These are phyloP conservation scores for Drosophila peninsularis DNA, from an alignment of 2,888 invertebrate species.

Conservation along the genomic window DNA sequence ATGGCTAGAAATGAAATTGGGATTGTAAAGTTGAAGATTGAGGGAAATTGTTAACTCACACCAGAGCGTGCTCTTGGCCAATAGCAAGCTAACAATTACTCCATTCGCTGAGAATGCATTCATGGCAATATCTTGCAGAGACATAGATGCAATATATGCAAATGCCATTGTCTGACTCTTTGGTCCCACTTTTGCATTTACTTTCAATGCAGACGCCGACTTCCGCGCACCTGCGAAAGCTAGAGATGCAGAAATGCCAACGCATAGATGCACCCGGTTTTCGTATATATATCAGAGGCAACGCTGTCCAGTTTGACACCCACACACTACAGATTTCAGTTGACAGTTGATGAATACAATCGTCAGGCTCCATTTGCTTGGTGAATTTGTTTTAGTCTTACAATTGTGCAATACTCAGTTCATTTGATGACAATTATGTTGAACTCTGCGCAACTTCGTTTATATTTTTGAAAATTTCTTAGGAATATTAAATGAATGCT, in stretches of 20 bases:
- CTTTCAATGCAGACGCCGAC: slow-evolving; percentile 7
- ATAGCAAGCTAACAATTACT: background rate
- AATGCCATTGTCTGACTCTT: background rate
- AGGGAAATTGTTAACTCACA: background rate
- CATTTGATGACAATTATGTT: background rate
- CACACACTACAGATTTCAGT: slow-evolving; percentile 17
- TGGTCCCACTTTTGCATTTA: slow-evolving; percentile 1
- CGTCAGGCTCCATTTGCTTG: background rate
- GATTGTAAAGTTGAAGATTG: background rate
- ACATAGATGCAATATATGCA: background rate
- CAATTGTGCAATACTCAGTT: background rate
- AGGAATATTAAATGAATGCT: background rate
- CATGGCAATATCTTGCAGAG: background rate
- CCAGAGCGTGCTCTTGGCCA: background rate
- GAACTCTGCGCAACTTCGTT: too few species aligned
- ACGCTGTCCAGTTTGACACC: slow-evolving; percentile 6
- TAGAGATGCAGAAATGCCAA: background rate
- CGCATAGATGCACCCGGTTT: background rate
- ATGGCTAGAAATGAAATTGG: background rate
- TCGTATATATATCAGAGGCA: background rate
- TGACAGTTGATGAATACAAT: slow-evolving; percentile 3
- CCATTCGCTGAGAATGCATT: background rate
- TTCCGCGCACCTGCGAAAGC: slow-evolving; percentile 38
- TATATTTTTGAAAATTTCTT: background rate
- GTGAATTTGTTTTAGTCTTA: background rate